Base-by-base conservation (phyloP, 2,888 invertebrate species). In the Synanthedon formicaeformis region DNA sequence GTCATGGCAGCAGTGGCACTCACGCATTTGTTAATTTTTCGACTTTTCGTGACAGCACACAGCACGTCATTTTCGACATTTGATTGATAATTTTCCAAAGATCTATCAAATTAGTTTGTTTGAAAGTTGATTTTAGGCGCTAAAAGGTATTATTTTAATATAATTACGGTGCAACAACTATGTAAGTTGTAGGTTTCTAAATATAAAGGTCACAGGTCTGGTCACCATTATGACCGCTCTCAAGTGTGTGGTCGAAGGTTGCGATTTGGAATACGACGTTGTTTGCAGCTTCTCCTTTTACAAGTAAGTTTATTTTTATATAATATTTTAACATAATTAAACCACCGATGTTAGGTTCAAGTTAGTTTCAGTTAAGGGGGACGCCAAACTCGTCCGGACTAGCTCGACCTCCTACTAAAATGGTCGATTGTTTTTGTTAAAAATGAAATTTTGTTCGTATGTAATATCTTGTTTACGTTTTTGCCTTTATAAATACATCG, bases 51-150 rank as follows among this genome's bases (percentile, higher is more conserved):
- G 86, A 87, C 86, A 85, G 84, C 79, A 85, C 85, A 86, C 86
- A 85, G 84, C 79, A 86, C 85, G 86, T 87, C 86, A 87, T 83
- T 87, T 86, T 83, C 82, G 86, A 87, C 86, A 81, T 87, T 87
- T 87, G 86, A 86, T 85, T 87, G 86, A 87, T 86, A 87, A 86
- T 86, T 87, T 85, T 85, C 79, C 75, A 77, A 78, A 78, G 82
- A 84, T 81, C 81, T 80, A 86, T 87, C 86, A 86, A 84, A 80
- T 81, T 85, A 84, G 85, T 84, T 84, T 84, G 86, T 85, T 85
- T 85, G 84, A 82, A 84, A 86, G 82, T 80, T 81, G 77, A 81
- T 83, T 23, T 84, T 84, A 73, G 76, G 82, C 81, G 81, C 85
- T 85, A 84, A 85, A 81, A 77, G 74, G 71, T 75, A 74, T 69